phyloP scores from a whole-genome alignment of 2,888 invertebrate species.

The Leucoma salicis region DNA sequence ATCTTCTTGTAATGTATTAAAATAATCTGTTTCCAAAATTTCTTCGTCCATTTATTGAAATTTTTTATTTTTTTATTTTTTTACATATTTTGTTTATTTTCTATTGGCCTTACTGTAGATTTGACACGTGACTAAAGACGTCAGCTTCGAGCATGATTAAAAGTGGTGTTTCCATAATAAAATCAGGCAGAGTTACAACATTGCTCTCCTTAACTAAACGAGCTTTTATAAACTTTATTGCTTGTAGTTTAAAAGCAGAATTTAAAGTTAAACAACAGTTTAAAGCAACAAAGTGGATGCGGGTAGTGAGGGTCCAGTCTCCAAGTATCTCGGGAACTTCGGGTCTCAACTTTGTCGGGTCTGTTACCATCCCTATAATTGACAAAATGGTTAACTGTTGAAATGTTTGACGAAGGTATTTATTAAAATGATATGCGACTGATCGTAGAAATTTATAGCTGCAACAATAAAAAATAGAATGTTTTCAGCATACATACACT shows the following conservation, averaged over 20 bases:
- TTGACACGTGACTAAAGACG: conserved; percentile 40
- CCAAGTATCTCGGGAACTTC: conserved; percentile 73
- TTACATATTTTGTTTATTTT: conserved; percentile 33
- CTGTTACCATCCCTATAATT: conserved; percentile 55
- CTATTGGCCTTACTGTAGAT: conserved; percentile 41
- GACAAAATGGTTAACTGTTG: conserved; percentile 44
- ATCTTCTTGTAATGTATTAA: conserved; percentile 76
- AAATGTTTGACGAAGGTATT: conserved; percentile 54
- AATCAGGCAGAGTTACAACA: conserved; percentile 42
- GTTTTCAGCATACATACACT: background rate
- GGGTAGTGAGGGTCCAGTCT: conserved; percentile 71
- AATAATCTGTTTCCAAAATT: conserved; percentile 44
- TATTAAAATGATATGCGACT: conserved; percentile 9
- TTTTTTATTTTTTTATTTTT: conserved; percentile 30
- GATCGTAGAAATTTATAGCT: background rate
- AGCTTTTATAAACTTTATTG: conserved; percentile 57
- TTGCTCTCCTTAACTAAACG: conserved; percentile 58
- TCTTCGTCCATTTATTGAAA: conserved; percentile 37
- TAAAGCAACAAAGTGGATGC: conserved; percentile 67
- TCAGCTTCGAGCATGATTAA: conserved; percentile 54
- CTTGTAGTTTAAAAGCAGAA: conserved; percentile 67
- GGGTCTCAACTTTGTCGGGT: conserved; percentile 60
- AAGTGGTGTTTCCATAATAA: conserved; percentile 21
- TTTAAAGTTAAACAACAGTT: conserved; percentile 58
- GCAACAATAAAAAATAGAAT: background rate